Percentiles rank a stretch among this genome's conserved stretches.
Conservation (phyloP, 2,797 vertebrate species). For the Cirrhinus mrigala region DNA sequence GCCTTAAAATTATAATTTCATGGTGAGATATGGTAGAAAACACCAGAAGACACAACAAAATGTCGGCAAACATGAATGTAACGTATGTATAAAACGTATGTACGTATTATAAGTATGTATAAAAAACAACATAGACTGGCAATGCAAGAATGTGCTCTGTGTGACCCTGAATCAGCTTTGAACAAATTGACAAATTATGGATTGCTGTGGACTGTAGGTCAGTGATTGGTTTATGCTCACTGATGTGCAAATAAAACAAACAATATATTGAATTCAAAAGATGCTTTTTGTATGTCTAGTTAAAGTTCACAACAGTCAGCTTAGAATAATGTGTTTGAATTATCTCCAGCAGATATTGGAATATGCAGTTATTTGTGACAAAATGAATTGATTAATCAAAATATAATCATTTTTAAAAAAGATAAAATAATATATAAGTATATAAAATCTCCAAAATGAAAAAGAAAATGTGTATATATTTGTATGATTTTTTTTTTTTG, state of each 20-base stretch:
- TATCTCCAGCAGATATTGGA: not conserved
- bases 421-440: too few species aligned
- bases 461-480: not conserved
- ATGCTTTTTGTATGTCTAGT: not conserved
- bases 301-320: not conserved
- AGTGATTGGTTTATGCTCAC: not conserved
- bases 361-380: not conserved
- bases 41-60: not conserved
- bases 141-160: not conserved
- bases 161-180: conserved; percentile 7
- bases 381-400: not conserved
- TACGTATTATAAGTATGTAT: too few species aligned
- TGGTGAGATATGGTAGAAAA: not conserved
- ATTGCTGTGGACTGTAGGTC: not conserved
- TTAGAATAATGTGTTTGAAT: not conserved
- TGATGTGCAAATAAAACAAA: not conserved
- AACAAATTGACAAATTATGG: conserved; percentile 1
- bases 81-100: not conserved
- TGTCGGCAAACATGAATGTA: not conserved
- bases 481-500: not conserved
- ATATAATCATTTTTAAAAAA: too few species aligned
- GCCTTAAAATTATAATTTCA: not conserved
- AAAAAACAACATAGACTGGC: not conserved
- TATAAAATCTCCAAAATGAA: not conserved
- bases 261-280: conserved; percentile 13